Evolutionary conservation across 2,113 vertebrate genomes (phyloP).

Genomic region (Plecturocebus donacophilus): DNA sequence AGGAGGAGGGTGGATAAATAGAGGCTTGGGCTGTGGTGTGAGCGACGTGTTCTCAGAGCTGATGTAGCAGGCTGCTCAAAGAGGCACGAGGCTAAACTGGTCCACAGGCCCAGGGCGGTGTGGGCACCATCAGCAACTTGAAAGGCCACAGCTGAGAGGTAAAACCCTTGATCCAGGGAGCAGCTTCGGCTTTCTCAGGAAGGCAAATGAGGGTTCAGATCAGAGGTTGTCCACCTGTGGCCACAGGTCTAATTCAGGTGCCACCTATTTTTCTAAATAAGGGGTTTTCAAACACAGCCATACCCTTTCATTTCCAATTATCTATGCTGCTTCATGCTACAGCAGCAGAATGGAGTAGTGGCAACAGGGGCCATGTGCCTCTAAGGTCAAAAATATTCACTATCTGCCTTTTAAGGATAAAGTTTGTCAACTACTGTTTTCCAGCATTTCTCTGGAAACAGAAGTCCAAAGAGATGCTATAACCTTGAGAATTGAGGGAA

Average conservation of each 20-base stretch:
- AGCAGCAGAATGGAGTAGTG: not conserved
- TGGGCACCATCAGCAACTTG: not conserved
- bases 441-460: not conserved
- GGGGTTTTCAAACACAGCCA: not conserved
- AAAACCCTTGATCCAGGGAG: no score
- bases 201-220: not conserved
- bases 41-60: fast-evolving
- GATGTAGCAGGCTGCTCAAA: fast-evolving
- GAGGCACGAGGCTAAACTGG: not conserved
- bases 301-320: not conserved
- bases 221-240: not conserved
- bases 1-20: not conserved
- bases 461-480: not conserved
- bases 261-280: no score
- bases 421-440: not conserved
- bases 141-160: not conserved
- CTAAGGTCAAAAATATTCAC: not conserved
- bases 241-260: not conserved
- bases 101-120: not conserved
- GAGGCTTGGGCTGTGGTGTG: not conserved
- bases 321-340: not conserved
- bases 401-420: not conserved
- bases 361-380: not conserved
- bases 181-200: not conserved
- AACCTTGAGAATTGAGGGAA: not conserved